phyloP scores from a whole-genome alignment of 2,797 vertebrate genomes.

The Mus caroli region DNA sequence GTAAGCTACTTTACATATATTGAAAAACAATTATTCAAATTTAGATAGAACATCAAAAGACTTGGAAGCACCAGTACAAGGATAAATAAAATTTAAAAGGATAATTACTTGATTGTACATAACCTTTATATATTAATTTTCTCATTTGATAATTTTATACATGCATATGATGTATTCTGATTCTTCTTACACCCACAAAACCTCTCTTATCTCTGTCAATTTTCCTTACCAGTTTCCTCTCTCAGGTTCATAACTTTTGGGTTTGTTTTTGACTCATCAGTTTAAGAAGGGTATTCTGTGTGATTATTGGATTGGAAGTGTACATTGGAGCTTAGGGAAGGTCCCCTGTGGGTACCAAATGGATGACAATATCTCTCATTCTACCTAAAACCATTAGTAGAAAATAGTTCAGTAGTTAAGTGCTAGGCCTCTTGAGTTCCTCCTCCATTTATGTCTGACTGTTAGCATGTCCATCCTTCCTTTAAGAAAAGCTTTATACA shows the following conservation, averaged over 20 bases:
- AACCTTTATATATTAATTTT: background rate
- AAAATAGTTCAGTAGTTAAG: background rate
- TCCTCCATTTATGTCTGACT: background rate
- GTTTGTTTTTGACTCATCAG: background rate
- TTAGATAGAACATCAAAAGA: background rate
- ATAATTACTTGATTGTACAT: background rate
- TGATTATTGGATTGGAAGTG: background rate
- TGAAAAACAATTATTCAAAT: background rate
- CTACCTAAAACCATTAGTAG: background rate
- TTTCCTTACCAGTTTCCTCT: background rate
- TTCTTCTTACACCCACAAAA: background rate
- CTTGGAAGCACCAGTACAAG: background rate
- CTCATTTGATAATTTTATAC: background rate
- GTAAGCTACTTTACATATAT: background rate
- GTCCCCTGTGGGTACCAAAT: background rate
- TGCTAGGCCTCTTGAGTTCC: background rate
- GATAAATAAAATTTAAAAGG: background rate
- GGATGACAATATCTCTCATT: background rate
- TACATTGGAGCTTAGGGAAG: background rate
- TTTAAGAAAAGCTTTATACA: background rate
- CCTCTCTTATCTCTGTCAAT: background rate
- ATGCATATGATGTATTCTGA: background rate
- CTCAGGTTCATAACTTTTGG: background rate
- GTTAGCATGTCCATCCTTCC: background rate
- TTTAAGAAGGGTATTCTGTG: background rate